Evolutionary conservation across 2,797 vertebrate species (phyloP).

Genomic region (Sebastes minor): DNA sequence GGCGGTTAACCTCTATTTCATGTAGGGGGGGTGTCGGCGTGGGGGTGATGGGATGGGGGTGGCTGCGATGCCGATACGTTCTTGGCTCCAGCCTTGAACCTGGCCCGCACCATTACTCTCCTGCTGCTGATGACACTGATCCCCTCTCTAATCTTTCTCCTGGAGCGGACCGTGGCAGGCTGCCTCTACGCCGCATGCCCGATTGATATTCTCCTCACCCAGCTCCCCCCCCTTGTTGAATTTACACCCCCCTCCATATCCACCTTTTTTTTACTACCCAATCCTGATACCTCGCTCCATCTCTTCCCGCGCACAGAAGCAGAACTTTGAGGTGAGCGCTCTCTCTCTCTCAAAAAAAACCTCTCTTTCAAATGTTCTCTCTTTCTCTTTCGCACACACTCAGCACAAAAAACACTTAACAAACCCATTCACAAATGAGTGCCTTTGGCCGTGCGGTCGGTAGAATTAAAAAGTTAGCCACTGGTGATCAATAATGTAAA

Average conservation of each 20-base stretch:
- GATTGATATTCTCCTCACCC: constrained; percentile 82
- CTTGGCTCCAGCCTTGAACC: constrained; percentile 85
- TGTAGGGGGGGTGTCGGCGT: constrained; percentile 62
- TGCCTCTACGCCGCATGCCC: constrained; percentile 71
- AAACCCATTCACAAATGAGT: constrained; percentile 47
- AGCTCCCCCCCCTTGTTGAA: constrained; percentile 58
- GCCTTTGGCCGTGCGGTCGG: constrained; percentile 14
- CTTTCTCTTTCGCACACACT: constrained; percentile 20
- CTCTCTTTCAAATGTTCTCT: constrained; percentile 15
- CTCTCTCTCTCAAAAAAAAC: constrained; percentile 1
- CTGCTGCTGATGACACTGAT: constrained; percentile 84
- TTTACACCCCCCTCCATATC: constrained; percentile 60
- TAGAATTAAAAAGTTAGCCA: constrained; percentile 45
- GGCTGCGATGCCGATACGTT: constrained; percentile 78
- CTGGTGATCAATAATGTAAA: constrained; percentile 67
- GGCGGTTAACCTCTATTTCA: constrained; percentile 88
- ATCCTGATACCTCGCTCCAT: constrained; percentile 57
- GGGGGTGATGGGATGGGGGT: constrained; percentile 67
- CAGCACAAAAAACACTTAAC: constrained; percentile 44
- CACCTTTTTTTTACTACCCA: constrained; percentile 52
- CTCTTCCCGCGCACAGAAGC: constrained; percentile 47
- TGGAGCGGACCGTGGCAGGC: constrained; percentile 73
- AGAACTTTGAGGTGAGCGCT: constrained; percentile 55
- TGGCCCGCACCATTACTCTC: constrained; percentile 83
- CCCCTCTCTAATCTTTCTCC: constrained; percentile 84